A percentile compares a stretch with the other conserved stretches of the same genome.
These are phyloP conservation scores for Eristalinus sepulchralis DNA, from an alignment of 2,888 invertebrate genomes.

Conservation along the genomic window DNA sequence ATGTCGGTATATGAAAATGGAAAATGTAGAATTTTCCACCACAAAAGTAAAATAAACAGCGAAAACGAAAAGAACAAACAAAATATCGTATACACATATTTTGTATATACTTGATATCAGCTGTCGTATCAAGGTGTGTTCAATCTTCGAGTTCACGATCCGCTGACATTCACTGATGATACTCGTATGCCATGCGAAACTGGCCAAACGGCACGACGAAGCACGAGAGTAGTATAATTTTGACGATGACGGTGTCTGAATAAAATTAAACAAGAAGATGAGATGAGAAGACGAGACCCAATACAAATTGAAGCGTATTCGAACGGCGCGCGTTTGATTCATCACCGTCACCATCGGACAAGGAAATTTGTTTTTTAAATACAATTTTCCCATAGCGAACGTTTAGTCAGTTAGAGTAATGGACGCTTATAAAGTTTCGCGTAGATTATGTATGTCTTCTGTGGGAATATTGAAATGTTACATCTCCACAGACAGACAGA, in stretches of 20 bases:
- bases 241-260: slow-evolving; percentile 26
- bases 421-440: not conserved
- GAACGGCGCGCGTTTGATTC: not conserved
- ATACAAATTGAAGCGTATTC: not conserved
- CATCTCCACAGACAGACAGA: not conserved
- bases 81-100: not conserved
- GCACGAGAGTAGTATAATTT: slow-evolving; percentile 4
- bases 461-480: not conserved
- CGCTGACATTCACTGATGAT: slow-evolving; percentile 18
- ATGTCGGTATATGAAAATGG: not conserved
- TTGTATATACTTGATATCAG: slow-evolving; percentile 3
- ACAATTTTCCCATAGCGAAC: not conserved
- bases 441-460: not conserved
- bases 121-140: slow-evolving; percentile 15
- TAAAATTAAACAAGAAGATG: slow-evolving; percentile 17
- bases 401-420: not conserved
- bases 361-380: not conserved
- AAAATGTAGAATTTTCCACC: not conserved
- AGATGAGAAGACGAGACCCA: not conserved
- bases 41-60: not conserved
- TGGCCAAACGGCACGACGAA: not conserved
- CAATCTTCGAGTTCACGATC: slow-evolving; percentile 17
- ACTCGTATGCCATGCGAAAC: not conserved
- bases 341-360: not conserved
- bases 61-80: not conserved